Percentiles rank a stretch among this genome's conserved stretches.
phyloP scores from a whole-genome alignment of 2,113 vertebrate species.

The Saimiri boliviensis region DNA sequence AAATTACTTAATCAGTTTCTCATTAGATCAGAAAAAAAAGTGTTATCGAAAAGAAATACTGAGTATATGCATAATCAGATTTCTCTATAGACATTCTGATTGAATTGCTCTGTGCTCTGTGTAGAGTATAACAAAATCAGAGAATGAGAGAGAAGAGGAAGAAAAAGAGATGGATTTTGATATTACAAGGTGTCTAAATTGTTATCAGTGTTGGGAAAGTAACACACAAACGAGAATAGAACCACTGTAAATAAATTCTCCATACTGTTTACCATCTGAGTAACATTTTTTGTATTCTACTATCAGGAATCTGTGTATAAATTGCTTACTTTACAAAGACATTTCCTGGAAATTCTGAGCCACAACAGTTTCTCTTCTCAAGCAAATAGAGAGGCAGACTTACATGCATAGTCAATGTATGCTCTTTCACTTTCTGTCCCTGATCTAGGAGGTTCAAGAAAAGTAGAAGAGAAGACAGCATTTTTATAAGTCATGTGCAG shows the following conservation, averaged over 20 bases:
- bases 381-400: not conserved
- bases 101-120: not conserved
- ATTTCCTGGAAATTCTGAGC: not conserved
- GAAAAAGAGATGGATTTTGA: not conserved
- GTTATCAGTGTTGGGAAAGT: not conserved
- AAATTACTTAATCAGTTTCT: conserved; percentile 69
- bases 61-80: conserved; percentile 19
- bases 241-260: not conserved
- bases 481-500: not conserved
- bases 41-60: conserved; percentile 7
- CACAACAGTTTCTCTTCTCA: not conserved
- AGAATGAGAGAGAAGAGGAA: too few relatives aligned
- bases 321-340: not conserved
- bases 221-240: not conserved
- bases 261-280: not conserved
- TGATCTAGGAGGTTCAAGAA: too few relatives aligned
- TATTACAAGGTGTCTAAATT: not conserved
- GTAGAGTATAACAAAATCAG: not conserved
- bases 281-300: not conserved
- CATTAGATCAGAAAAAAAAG: not conserved
- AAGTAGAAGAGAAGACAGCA: not conserved
- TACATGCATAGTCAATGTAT: rapidly evolving
- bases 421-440: not conserved
- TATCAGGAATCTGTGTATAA: not conserved
- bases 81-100: conserved; percentile 55